A percentile compares a stretch with the other conserved stretches of the same genome.
phyloP scores from a whole-genome alignment of 1,140 invertebrate species.

The Caenorhabditis tropicalis region DNA sequence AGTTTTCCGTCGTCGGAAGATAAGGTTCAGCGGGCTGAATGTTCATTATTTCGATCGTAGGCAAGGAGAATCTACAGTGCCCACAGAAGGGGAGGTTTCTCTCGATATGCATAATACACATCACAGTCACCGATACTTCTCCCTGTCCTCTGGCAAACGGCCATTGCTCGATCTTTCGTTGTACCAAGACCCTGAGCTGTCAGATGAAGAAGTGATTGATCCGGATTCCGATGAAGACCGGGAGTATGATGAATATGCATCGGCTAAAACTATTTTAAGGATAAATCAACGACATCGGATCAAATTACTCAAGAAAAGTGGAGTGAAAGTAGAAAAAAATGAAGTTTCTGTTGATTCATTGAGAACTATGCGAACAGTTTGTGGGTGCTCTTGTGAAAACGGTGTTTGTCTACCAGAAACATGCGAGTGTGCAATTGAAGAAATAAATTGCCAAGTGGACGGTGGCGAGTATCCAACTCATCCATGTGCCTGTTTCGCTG shows the following conservation, averaged over 20 bases:
- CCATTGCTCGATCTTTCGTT: neutral
- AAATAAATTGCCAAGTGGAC: slow-evolving; percentile 8
- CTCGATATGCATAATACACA: neutral
- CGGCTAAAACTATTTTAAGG: neutral
- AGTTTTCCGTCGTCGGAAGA: neutral
- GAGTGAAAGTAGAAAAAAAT: neutral
- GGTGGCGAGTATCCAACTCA: neutral
- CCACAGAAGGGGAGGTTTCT: neutral
- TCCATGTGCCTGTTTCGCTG: neutral
- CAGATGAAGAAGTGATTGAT: neutral
- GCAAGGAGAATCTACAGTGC: neutral
- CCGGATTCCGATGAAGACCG: slow-evolving; percentile 9
- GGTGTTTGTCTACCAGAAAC: neutral
- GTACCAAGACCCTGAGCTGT: neutral
- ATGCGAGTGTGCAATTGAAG: neutral
- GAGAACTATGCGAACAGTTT: neutral
- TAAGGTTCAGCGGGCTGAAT: neutral
- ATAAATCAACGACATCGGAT: neutral
- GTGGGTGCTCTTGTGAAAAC: neutral
- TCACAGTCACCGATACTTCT: slow-evolving; percentile 2
- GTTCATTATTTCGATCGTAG: slow-evolving; percentile 10
- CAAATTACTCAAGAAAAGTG: slow-evolving; percentile 12
- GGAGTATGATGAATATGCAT: neutral
- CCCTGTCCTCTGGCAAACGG: neutral
- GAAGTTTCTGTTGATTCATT: neutral